A percentile compares a stretch with the other conserved stretches of the same genome.
Conservation (phyloP, 2,888 invertebrate species). For the Drosophila picticornis region DNA sequence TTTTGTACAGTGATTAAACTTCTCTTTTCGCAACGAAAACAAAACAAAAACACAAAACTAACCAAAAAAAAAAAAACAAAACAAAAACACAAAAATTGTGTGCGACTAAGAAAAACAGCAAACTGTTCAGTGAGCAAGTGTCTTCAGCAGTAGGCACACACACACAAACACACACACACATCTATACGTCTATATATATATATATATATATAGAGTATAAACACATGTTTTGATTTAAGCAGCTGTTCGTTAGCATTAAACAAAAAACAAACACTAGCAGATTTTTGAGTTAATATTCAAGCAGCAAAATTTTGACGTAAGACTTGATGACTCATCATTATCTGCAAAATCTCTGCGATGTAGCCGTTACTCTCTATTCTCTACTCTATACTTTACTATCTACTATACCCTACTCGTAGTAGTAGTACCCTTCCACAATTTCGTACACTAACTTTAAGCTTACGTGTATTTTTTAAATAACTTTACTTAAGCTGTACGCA, state of each 20-base stretch:
- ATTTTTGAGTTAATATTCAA: conserved; percentile 22
- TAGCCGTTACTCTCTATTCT: conserved; percentile 38
- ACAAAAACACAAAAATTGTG: conserved; percentile 23
- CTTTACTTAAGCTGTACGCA: conserved; percentile 38
- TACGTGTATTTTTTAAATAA: conserved; percentile 47
- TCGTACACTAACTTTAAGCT: conserved; percentile 26
- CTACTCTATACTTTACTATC: neutral
- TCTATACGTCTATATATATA: conserved; percentile 14
- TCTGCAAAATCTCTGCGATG: conserved; percentile 50
- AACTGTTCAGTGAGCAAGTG: conserved; percentile 61
- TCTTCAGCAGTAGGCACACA: conserved; percentile 21
- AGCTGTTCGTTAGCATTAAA: conserved; percentile 42
- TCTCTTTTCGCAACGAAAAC: conserved; percentile 64
- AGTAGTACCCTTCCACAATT: conserved; percentile 11
- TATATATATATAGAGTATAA: conserved; percentile 24
- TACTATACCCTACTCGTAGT: neutral
- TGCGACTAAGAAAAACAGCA: conserved; percentile 43
- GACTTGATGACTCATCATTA: conserved; percentile 27
- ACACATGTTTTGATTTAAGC: conserved; percentile 33
- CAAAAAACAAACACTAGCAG: conserved; percentile 14
- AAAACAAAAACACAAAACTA: conserved; percentile 50
- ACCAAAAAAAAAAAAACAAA: conserved; percentile 42
- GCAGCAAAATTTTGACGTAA: conserved; percentile 16
- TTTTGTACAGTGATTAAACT: conserved; percentile 71
- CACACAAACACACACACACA: conserved; percentile 14